A percentile compares a stretch with the other conserved stretches of the same genome.
Conservation (phyloP, 2,888 invertebrate genomes). For the Pardosa pseudoannulata region DNA sequence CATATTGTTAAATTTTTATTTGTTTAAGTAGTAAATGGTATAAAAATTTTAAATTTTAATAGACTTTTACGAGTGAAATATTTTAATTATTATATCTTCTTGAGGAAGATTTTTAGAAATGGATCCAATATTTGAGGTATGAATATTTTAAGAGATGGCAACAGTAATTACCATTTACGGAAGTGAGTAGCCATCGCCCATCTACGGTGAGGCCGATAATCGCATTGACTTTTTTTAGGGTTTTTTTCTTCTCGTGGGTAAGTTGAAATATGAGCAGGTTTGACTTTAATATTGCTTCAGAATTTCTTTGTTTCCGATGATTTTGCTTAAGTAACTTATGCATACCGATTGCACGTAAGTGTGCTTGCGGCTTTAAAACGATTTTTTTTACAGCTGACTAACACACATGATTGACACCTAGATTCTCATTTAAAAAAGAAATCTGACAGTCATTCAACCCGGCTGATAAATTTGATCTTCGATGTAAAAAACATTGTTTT, state of each 20-base stretch:
- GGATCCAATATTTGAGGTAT: too few relatives aligned
- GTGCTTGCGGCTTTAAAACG: slow-evolving; percentile 54
- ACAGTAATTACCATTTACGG: slow-evolving; percentile 67
- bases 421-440: slow-evolving; percentile 34
- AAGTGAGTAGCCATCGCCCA: slow-evolving; percentile 73
- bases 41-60: too few relatives aligned
- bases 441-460: slow-evolving; percentile 28
- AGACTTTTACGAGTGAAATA: too few relatives aligned
- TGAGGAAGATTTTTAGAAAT: too few relatives aligned
- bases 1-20: too few relatives aligned
- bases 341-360: slow-evolving; percentile 23
- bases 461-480: neutral
- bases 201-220: slow-evolving; percentile 70
- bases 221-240: slow-evolving; percentile 67
- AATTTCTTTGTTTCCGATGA: slow-evolving; percentile 36
- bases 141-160: neutral
- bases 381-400: slow-evolving; percentile 68
- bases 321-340: slow-evolving; percentile 1
- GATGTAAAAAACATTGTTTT: neutral
- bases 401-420: slow-evolving; percentile 65
- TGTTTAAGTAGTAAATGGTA: too few relatives aligned
- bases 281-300: slow-evolving; percentile 23
- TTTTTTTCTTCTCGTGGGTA: slow-evolving; percentile 69
- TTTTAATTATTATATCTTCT: too few relatives aligned
- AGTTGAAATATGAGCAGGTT: slow-evolving; percentile 57